phyloP scores from a whole-genome alignment of 2,888 invertebrate species.

The Ethmia dodecea region DNA sequence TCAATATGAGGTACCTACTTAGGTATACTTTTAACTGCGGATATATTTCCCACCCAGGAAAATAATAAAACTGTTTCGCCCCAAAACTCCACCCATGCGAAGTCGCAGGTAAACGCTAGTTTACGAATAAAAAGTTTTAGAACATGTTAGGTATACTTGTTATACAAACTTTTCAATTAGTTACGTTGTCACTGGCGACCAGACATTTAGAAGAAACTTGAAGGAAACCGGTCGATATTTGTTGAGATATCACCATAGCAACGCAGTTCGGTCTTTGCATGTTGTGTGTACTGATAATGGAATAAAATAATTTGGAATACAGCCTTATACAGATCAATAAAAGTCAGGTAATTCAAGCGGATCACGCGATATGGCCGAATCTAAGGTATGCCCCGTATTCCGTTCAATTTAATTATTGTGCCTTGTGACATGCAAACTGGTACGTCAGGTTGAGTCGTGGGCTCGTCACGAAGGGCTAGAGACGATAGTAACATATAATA shows the following conservation, averaged over 20 bases:
- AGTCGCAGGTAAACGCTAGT: too few species aligned
- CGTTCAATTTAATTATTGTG: conserved; percentile 53
- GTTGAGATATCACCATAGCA: conserved; percentile 45
- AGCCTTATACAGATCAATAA: conserved; percentile 64
- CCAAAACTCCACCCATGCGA: too few species aligned
- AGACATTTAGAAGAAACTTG: background rate
- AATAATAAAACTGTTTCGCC: too few species aligned
- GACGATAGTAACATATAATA: too few species aligned
- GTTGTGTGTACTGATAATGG: conserved; percentile 54
- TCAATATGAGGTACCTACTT: too few species aligned
- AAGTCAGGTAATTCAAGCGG: conserved; percentile 51
- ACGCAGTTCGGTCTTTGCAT: conserved; percentile 46
- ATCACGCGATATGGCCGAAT: conserved; percentile 67
- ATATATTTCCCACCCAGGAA: too few species aligned
- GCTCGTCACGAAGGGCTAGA: conserved; percentile 16
- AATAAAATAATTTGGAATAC: conserved; percentile 64
- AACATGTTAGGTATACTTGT: too few species aligned
- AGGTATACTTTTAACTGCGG: too few species aligned
- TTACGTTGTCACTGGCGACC: background rate
- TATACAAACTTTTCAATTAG: too few species aligned
- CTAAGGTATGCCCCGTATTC: conserved; percentile 51
- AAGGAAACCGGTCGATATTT: conserved; percentile 34
- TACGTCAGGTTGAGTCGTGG: background rate
- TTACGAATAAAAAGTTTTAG: too few species aligned
- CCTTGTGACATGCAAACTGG: conserved; percentile 45